Conservation (phyloP, 1,140 invertebrate genomes). For the Drosophila orena region DNA sequence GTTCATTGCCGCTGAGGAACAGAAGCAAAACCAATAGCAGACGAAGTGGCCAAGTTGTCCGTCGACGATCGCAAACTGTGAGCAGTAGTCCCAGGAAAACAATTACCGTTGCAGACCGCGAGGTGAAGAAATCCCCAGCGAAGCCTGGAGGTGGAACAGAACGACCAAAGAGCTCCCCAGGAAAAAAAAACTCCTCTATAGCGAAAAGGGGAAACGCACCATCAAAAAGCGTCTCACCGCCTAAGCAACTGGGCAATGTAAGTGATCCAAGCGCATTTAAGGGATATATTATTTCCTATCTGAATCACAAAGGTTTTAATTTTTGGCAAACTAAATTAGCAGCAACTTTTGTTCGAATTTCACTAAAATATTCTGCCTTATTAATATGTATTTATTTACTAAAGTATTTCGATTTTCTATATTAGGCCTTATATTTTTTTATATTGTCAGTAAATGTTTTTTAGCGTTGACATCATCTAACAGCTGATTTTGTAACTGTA, state of each 20-base stretch:
- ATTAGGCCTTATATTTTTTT: too few relatives aligned
- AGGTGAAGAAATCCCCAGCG: background rate
- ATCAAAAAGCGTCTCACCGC: background rate
- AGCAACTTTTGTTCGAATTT: background rate
- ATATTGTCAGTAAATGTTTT: too few relatives aligned
- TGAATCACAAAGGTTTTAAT: constrained; percentile 1
- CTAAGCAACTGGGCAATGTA: constrained; percentile 6
- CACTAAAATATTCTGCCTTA: too few relatives aligned
- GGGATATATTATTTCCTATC: background rate
- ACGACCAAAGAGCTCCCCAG: background rate
- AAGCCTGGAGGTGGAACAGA: background rate
- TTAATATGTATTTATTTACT: too few relatives aligned
- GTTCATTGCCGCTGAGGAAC: constrained; percentile 25
- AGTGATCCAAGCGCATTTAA: background rate
- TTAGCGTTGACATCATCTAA: too few relatives aligned
- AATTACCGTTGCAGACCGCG: background rate
- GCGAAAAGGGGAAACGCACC: background rate
- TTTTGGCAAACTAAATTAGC: background rate
- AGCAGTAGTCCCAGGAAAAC: background rate
- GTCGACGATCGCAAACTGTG: background rate
- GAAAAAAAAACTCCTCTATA: background rate
- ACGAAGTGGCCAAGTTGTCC: constrained; percentile 1
- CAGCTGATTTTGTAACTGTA: too few relatives aligned
- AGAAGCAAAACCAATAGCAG: constrained; percentile 41
- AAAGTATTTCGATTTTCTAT: too few relatives aligned